Percentiles rank a stretch among this genome's conserved stretches.
These are phyloP conservation scores for Platysteira castanea DNA, from an alignment of 2,113 vertebrate genomes.

Conservation along the genomic window DNA sequence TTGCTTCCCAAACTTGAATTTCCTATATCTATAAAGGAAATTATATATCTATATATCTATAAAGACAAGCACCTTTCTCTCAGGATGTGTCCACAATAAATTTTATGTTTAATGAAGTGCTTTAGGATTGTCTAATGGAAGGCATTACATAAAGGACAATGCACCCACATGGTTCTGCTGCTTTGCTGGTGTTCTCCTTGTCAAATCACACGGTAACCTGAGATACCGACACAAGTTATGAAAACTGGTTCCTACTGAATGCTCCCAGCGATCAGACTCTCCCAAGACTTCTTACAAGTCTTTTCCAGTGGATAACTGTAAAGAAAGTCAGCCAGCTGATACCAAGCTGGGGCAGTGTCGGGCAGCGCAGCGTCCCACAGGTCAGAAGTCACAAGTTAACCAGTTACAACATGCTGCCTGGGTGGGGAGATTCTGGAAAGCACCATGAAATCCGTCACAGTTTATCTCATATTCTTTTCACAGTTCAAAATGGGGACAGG, in stretches of 20 bases:
- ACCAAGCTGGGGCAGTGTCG: background rate
- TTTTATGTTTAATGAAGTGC: background rate
- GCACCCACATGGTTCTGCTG: background rate
- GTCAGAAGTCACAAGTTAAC: background rate
- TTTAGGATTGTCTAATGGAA: background rate
- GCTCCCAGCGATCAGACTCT: background rate
- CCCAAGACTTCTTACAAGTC: background rate
- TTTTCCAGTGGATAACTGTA: background rate
- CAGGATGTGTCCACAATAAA: background rate
- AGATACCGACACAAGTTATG: rapidly evolving
- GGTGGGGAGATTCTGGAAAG: background rate
- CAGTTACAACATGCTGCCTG: background rate
- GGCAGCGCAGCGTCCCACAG: background rate
- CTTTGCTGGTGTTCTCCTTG: background rate
- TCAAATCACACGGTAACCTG: background rate
- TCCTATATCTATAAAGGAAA: background rate
- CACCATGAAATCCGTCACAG: background rate
- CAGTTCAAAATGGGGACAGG: constrained; percentile 3
- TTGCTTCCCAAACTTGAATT: background rate
- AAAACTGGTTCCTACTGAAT: background rate
- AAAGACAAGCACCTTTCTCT: background rate
- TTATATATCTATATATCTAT: too few species aligned
- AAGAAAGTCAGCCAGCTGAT: background rate
- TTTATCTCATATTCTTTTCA: background rate
- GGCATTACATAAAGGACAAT: background rate